Conservation (phyloP, 35 echinoderm and acorn worm genomes). For the Lytechinus pictus region DNA sequence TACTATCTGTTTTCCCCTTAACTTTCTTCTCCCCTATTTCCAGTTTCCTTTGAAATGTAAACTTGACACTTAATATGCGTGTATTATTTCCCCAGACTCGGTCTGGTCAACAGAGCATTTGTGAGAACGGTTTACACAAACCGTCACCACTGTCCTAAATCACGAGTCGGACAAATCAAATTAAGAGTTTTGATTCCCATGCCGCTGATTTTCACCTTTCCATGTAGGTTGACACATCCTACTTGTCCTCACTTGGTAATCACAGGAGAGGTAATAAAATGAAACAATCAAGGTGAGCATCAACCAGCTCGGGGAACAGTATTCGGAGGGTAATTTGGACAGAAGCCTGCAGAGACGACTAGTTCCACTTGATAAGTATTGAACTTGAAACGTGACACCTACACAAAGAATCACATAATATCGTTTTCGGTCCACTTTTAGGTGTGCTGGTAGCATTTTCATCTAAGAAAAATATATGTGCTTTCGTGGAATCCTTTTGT, state of each 20-base stretch:
- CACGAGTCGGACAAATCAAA: neutral
- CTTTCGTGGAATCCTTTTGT: too few species aligned
- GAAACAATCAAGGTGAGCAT: neutral
- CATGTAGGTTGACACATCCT: neutral
- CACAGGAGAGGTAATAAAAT: neutral
- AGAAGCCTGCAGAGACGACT: conserved; percentile 4
- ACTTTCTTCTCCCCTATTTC: neutral
- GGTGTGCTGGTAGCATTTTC: too few species aligned
- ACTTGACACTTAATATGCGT: neutral
- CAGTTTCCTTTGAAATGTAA: neutral
- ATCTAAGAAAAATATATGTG: too few species aligned
- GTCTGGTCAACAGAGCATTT: neutral
- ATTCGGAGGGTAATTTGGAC: neutral
- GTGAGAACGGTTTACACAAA: neutral
- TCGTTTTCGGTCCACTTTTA: too few species aligned
- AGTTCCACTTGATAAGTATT: neutral
- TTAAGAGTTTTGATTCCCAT: neutral
- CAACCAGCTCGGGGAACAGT: neutral
- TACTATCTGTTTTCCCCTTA: neutral
- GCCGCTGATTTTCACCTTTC: neutral
- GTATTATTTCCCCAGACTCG: conserved; percentile 1
- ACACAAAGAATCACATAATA: too few species aligned
- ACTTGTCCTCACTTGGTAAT: neutral
- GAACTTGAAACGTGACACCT: neutral
- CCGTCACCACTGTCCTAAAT: neutral